Evolutionary conservation across 1,140 invertebrate genomes (phyloP), one percentile per base, ranked within the genome.

Genomic region (Atopsyche davidsoni): DNA sequence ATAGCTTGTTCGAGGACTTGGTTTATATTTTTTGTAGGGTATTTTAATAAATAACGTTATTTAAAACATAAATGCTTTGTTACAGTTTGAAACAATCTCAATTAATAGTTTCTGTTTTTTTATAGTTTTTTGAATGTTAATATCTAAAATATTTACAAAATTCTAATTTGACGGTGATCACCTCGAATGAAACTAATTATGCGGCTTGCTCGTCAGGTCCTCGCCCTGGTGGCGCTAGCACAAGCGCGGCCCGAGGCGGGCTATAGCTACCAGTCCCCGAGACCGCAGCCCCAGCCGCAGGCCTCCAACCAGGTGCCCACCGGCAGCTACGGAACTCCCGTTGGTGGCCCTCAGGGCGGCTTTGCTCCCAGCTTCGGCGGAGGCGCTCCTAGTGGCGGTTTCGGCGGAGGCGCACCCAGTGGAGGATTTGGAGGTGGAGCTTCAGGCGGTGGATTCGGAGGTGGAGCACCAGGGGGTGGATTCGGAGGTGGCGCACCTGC

Each of bases 191-290:
- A n/a, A n/a, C n/a, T n/a, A n/a, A n/a, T n/a, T n/a, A n/a, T n/a
- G n/a, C n/a, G n/a, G n/a, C n/a, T n/a, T 28, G 6, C 24, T 18
- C 43, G 43, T 36, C 39, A 58, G 56, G 39, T 58, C 64, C 75
- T 77, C 57, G 67, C 68, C 62, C 75, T 78, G 53, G 72, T 77
- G 71, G 76, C 77, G 17, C 61, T 78, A 63, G 76, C 75, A 62
- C 72, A 73, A 59, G 78, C 77, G 25, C 68, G 77, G 48, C 77
- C 77, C 56, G 77, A 79, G 66, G 75, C 77, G 28, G 76, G 76
- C 53, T 79, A 79, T 64, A 73, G 69, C 59, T 79, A 79, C 63
- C 77, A 75, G 51, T 72, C 75, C 47, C 77, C 75, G 36, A 72
- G 72, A 28, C 32, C 73, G 70, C 53, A 36, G 31, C 47, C 38